These are phyloP conservation scores for Mobula birostris DNA, from an alignment of 2,113 vertebrate species.

Conservation along the genomic window DNA sequence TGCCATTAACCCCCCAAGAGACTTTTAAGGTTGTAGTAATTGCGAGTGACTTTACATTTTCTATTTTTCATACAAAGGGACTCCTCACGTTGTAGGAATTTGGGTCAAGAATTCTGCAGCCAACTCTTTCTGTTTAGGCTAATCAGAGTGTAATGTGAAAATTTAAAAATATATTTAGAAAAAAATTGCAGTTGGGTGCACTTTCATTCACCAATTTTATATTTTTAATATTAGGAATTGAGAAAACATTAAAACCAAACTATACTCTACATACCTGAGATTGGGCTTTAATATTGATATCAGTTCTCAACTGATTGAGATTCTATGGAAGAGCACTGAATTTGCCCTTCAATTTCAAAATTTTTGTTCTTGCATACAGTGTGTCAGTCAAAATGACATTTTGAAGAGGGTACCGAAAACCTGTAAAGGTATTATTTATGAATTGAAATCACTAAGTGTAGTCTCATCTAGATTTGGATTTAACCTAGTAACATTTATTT, in stretches of 20 bases:
- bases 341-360: neutral
- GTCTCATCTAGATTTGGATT: neutral
- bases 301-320: neutral
- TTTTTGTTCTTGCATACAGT: neutral
- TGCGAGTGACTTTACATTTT: no score
- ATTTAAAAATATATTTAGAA: neutral
- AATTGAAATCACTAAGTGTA: neutral
- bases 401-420: neutral
- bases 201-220: no score
- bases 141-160: neutral
- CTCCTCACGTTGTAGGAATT: no score
- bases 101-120: neutral
- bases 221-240: no score
- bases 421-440: neutral
- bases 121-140: neutral
- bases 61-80: no score
- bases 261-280: neutral
- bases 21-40: no score
- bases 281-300: neutral
- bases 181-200: neutral
- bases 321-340: neutral
- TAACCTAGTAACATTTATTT: slow-evolving; percentile 3
- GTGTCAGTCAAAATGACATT: neutral
- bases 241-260: no score
- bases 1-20: no score